Evolutionary conservation across 2,113 vertebrate genomes (phyloP), one percentile per base, ranked within the genome.

Genomic region (Triplophysa dalaica): DNA sequence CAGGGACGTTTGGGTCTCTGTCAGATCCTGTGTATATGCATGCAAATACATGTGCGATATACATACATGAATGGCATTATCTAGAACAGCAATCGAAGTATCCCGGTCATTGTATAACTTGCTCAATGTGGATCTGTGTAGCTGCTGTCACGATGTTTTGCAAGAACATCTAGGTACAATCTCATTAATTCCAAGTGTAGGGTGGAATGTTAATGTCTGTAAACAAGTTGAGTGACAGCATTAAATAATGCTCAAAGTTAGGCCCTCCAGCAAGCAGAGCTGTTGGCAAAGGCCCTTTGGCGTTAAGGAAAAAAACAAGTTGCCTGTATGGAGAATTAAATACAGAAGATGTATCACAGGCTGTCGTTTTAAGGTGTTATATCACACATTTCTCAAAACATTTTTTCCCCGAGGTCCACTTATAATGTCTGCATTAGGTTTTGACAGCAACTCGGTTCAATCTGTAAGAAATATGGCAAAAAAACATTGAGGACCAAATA

Each of bases 171-270:
- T n/a, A 50, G 43, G 41, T 26, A 73, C 1, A 16, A 48, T 75
- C 58, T 48, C 58, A 63, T 75, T 75, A 63, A 48, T 29, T 50
- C 13, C 41, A 26, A 2, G 56, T 77, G 24, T 52, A 54, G 11
- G 26, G 33, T 65, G 61, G 45, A 54, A 77, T 77, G 43, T 52
- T 52, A 77, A 77, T 65, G 48, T n/a, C 60, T 26, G 58, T 63
- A 75, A 63, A 75, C 73, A n/a, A 60, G 16, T 75, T 75, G 73
- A 75, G n/a, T 75, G 73, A 63, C 60, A 75, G 73, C 41, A 63
- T 63, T 63, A 75, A 75, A 63, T 63, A 63, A 63, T 1, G 10
- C 73, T 63, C 38, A 75, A 58, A 58, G 56, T 75, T 22, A 75
- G n/a, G 60, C 60, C 60, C 73, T 63, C 41, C 41, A 75, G 73